Percentiles rank a stretch among this genome's conserved stretches.
Conservation (phyloP, 2,113 vertebrate genomes). For the Plotosus lineatus region DNA sequence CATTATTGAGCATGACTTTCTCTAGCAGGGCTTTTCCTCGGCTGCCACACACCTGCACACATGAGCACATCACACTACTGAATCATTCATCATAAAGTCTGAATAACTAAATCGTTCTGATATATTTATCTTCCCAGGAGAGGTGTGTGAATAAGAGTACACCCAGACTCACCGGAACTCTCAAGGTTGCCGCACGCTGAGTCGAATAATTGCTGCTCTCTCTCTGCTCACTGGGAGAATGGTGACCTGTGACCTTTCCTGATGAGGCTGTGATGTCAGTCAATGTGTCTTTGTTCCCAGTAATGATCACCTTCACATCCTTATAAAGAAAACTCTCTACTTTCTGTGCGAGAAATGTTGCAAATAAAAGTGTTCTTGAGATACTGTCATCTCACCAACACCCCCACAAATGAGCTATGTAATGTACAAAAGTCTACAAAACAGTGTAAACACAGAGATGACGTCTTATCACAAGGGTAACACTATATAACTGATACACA, state of each 20-base stretch:
- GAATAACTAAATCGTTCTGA: background rate
- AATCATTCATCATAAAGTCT: background rate
- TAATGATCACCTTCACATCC: constrained; percentile 83
- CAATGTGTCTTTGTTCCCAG: constrained; percentile 72
- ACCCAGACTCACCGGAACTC: constrained; percentile 24
- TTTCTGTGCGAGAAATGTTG: constrained; percentile 61
- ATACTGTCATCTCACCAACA: too few species aligned
- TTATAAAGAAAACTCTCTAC: constrained; percentile 88
- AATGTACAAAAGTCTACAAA: too few species aligned
- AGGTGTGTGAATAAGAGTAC: background rate
- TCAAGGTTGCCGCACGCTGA: constrained; percentile 53
- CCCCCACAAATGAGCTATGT: too few species aligned
- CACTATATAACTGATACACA: too few species aligned
- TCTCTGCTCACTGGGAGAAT: constrained; percentile 32
- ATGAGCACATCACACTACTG: background rate
- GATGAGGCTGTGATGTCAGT: background rate
- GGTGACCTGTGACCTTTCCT: constrained; percentile 13
- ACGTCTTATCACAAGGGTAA: too few species aligned
- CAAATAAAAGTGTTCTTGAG: background rate
- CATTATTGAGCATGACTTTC: constrained; percentile 84
- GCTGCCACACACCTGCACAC: constrained; percentile 75
- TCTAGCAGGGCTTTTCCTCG: constrained; percentile 82
- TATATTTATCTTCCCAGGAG: background rate
- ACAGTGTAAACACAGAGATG: too few species aligned
- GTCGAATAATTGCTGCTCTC: constrained; percentile 48